Percentiles rank a stretch among this genome's conserved stretches.
phyloP scores from a whole-genome alignment of 1,140 invertebrate species.

The Lordiphosa collinella region DNA sequence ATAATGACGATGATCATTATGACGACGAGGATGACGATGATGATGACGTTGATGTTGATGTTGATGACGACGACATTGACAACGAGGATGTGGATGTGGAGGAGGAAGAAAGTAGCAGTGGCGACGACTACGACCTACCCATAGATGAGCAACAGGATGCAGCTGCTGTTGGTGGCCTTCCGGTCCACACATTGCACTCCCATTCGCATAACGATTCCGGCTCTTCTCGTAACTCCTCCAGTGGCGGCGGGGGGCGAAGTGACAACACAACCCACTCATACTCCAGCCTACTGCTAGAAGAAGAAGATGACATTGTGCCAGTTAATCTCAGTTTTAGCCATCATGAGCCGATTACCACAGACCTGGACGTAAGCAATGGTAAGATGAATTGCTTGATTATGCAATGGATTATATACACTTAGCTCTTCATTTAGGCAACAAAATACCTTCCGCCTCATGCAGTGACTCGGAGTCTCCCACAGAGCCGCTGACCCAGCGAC shows the following conservation, averaged over 20 bases:
- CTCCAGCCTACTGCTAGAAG: conserved; percentile 75
- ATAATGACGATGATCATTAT: conserved; percentile 36
- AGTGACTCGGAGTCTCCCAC: conserved; percentile 84
- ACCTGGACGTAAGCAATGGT: conserved; percentile 74
- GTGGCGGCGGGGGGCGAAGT: conserved; percentile 66
- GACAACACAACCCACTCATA: conserved; percentile 79
- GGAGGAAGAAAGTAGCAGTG: conserved; percentile 67
- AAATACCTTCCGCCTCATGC: conserved; percentile 74
- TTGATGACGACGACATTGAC: conserved; percentile 54
- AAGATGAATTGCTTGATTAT: not conserved
- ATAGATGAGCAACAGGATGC: conserved; percentile 65
- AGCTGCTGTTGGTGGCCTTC: conserved; percentile 28
- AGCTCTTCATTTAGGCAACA: conserved; percentile 59
- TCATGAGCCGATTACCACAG: conserved; percentile 38
- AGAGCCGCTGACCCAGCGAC: conserved; percentile 82
- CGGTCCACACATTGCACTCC: conserved; percentile 27
- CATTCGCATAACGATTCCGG: conserved; percentile 63
- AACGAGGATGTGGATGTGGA: conserved; percentile 62
- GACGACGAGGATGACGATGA: conserved; percentile 29
- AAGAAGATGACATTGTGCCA: conserved; percentile 75
- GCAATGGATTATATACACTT: not conserved
- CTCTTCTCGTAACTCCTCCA: conserved; percentile 73
- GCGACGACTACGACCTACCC: conserved; percentile 66
- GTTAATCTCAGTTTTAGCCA: conserved; percentile 54
- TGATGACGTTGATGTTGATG: conserved; percentile 31